A percentile compares a stretch with the other conserved stretches of the same genome.
Conservation (phyloP, 53 echinoderm and acorn worm genomes). For the Mesocentrotus franciscanus region DNA sequence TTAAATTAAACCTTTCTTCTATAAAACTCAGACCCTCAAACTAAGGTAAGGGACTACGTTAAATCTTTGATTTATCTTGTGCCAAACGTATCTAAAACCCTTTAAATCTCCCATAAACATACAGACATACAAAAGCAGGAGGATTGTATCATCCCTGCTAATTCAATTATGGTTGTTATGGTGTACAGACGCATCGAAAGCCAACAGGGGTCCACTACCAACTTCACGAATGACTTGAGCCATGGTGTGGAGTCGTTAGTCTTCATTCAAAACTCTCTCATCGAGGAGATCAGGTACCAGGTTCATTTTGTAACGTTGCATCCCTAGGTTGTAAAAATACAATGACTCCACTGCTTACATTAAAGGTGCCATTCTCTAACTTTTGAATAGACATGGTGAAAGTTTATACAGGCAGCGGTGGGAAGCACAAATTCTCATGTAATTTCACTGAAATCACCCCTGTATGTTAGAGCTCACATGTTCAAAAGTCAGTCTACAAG, state of each 20-base stretch:
- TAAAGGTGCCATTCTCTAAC: not conserved
- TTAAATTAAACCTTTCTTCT: no score
- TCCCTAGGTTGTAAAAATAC: not conserved
- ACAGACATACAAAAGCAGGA: not conserved
- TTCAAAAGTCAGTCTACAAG: no score
- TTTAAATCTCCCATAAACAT: not conserved
- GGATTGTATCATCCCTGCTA: not conserved
- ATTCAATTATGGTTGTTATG: constrained; percentile 36
- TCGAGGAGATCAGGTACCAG: not conserved
- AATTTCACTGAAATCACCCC: no score
- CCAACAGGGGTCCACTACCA: constrained; percentile 25
- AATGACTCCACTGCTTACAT: not conserved
- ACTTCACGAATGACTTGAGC: constrained; percentile 32
- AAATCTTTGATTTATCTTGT: no score
- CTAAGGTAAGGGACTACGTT: no score
- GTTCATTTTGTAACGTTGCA: not conserved
- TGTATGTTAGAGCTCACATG: no score
- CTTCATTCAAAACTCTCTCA: constrained; percentile 48
- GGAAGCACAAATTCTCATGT: no score
- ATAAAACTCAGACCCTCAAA: no score
- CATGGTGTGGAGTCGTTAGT: not conserved
- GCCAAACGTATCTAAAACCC: not conserved
- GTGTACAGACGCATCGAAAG: not conserved
- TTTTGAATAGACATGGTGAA: no score
- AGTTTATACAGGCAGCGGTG: no score